Base-by-base conservation (phyloP, 2,888 invertebrate species). In the Platycheirus rosarum region DNA sequence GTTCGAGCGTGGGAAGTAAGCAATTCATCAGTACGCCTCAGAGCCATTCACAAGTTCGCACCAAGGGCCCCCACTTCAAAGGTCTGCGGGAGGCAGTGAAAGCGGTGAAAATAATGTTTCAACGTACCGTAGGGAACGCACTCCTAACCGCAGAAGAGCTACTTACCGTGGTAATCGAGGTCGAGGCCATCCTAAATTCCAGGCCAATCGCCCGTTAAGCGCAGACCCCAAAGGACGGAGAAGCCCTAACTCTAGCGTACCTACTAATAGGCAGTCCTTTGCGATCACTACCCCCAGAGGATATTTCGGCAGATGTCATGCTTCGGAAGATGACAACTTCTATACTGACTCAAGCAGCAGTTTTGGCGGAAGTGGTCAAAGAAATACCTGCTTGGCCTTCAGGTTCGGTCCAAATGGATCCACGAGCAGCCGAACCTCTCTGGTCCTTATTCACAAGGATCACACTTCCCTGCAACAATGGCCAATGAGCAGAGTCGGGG, bases 141-240 rank as follows among this genome's bases (percentile, higher is more conserved):
- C 26, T 57, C 6, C 16, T 85, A 0, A 84, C 84, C 6, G 68
- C 49, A 16, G 84, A 84, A 66, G 79, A 85, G 14, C 49, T 85
- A 0, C 63, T 79, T n/a, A 84, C 85, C 6, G 65, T 85, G 1
- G 48, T 85, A 1, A 48, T 79, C 16, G 84, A 86, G 84, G 71
- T 85, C 2, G 85, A 85, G 71, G 80, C 85, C 2, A 79, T 85
- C 40, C 62, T 86, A 11, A 86, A 86, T 57, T 85, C 86, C 11
- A 71, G 85, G 2, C 85, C 86, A 1, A 23, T 85, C 11, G 70
- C 77, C 2, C 60, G 5, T 9, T 82, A 35, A 85, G 84, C n/a
- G 44, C 76, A 16, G 84, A 85, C 46, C 84, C 85, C 4, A 26
- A 85, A 84, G 65, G 84, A 85, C 48, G 62, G 79, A 8, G 70